phyloP scores from a whole-genome alignment of 1,140 invertebrate species.

The Aricia agestis region DNA sequence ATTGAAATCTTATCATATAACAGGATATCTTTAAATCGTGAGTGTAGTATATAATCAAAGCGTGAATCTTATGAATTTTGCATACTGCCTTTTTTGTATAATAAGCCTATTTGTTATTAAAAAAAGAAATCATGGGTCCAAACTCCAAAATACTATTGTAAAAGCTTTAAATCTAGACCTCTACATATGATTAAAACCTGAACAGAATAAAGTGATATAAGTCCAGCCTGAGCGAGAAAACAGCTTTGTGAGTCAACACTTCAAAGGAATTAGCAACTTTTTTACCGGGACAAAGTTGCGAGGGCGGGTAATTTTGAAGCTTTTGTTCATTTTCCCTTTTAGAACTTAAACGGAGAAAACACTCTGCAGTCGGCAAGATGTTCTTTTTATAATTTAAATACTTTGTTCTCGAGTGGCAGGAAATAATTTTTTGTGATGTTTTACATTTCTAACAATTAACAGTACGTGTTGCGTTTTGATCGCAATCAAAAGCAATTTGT shows the following conservation, averaged over 20 bases:
- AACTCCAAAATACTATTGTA: not conserved
- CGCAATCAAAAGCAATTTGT: not conserved
- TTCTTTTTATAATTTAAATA: not conserved
- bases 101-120: too few relatives aligned
- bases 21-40: too few relatives aligned
- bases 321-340: conserved; percentile 9
- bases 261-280: conserved; percentile 15
- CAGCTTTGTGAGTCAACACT: conserved; percentile 13
- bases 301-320: conserved; percentile 14
- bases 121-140: too few relatives aligned
- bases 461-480: not conserved
- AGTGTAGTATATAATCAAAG: too few relatives aligned
- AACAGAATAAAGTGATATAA: not conserved
- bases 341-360: conserved; percentile 11
- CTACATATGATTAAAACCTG: not conserved
- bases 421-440: not conserved
- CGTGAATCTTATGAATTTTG: too few relatives aligned
- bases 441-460: not conserved
- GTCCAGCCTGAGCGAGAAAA: not conserved
- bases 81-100: too few relatives aligned
- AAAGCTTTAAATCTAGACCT: not conserved
- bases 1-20: too few relatives aligned
- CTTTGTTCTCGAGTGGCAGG: not conserved
- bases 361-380: not conserved
- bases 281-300: conserved; percentile 4